Base-by-base conservation (phyloP, 2,888 invertebrate species). In the Metallyticus violacea region DNA sequence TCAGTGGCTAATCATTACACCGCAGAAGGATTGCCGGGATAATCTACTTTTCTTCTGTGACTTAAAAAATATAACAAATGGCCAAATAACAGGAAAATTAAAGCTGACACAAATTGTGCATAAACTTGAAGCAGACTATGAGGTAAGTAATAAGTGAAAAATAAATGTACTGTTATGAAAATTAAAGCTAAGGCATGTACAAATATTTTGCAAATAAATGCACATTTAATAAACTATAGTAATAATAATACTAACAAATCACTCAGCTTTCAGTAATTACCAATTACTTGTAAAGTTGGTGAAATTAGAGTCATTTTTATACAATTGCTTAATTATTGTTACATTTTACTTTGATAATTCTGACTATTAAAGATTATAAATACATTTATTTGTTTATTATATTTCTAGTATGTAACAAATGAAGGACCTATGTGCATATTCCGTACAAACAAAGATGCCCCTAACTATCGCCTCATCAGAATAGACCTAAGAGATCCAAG, bases 61-160 rank as follows among this genome's bases (percentile, higher is more conserved):
- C 92, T 93, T 99, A 85, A 92, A 94, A 89, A 89, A 90, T 40
- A 88, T 92, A 28, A 90, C 91, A 81, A 93, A 94, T 87, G 93
- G 93, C 26, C 93, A 94, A 86, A 94, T 98, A 88, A 91, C 90
- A 78, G 95, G 94, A 40, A 94, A 94, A 90, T 92, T 97, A 85
- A 92, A 94, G 7, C 94, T 98, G 86, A 96, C 95, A 85, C 96
- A 97, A 91, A 94, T 99, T 89, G 96, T 99, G 85, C 95, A 95
- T 90, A 96, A 97, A 91, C 96, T 98, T 91, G 98, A 98, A 92
- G 97, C 98, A 0, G 98, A 98, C 92, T 99, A 97, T 92, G 97
- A 98, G 93, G 98, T 97, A 90, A 91, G 91, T 90, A 3, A 1
- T 9, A 22, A 62, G 2, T 22, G 22, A 15, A 62, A 22, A 15